Conservation (phyloP, 2,888 invertebrate genomes). For the Amphipoea oculea region DNA sequence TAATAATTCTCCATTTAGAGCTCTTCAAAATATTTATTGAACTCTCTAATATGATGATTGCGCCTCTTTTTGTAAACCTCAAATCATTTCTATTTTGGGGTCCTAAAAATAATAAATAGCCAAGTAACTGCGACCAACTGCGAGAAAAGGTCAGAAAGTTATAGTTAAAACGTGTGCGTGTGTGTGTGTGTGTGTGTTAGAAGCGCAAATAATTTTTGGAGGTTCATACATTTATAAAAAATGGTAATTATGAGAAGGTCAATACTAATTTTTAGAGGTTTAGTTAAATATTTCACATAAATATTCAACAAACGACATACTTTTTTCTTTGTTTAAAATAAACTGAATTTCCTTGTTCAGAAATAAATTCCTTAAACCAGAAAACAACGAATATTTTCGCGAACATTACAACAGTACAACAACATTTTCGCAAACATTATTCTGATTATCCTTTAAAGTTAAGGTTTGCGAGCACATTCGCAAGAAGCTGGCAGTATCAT, state of each 20-base stretch:
- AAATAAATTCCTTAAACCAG: neutral
- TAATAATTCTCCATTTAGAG: neutral
- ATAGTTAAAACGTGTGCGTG: neutral
- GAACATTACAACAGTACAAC: too few species aligned
- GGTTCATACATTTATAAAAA: neutral
- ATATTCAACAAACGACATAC: neutral
- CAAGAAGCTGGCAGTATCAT: too few species aligned
- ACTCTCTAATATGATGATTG: neutral
- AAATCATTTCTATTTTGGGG: neutral
- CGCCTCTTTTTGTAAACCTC: too few species aligned
- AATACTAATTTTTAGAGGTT: neutral
- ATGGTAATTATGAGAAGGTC: neutral
- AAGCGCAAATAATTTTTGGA: neutral
- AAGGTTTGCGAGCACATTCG: too few species aligned
- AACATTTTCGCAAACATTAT: too few species aligned
- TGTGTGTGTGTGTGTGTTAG: too few species aligned
- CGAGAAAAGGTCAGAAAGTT: neutral
- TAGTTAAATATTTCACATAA: neutral
- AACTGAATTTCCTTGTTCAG: neutral
- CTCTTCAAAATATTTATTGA: neutral
- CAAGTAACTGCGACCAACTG: neutral
- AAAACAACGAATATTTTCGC: slow-evolving; percentile 15
- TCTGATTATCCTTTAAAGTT: too few species aligned
- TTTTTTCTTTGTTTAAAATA: neutral
- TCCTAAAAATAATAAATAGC: neutral